Conservation (phyloP, 1,140 invertebrate species). For the Leptonema lineaticorne region DNA sequence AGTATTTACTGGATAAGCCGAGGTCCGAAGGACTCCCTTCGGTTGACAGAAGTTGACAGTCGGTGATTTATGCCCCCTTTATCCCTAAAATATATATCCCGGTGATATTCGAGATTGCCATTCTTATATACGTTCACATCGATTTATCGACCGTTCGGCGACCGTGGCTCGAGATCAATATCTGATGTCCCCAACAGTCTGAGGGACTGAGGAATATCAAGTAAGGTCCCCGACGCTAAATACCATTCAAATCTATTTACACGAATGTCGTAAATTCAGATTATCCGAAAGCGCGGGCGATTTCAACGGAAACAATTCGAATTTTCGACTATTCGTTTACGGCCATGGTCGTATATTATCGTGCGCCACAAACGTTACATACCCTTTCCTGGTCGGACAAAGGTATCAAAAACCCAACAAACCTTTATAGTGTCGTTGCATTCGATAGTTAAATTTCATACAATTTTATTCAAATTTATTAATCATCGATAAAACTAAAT, state of each 20-base stretch:
- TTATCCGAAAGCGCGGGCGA: neutral
- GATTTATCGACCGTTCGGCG: conserved; percentile 37
- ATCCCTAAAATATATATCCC: conserved; percentile 41
- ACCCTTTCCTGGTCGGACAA: too few species aligned
- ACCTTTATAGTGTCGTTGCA: too few species aligned
- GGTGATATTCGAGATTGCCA: conserved; percentile 40
- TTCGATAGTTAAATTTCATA: too few species aligned
- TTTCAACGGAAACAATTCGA: neutral
- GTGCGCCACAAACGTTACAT: too few species aligned
- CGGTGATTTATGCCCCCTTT: conserved; percentile 40
- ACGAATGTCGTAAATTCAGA: conserved; percentile 8
- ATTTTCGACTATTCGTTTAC: neutral
- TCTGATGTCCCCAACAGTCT: conserved; percentile 17
- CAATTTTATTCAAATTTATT: too few species aligned
- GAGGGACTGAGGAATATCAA: neutral
- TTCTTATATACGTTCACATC: conserved; percentile 35
- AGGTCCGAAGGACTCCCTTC: conserved; percentile 28
- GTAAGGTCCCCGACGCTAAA: neutral
- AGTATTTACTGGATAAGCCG: conserved; percentile 25
- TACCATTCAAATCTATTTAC: conserved; percentile 14
- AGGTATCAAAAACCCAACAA: too few species aligned
- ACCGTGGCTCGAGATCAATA: conserved; percentile 36
- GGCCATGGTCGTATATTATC: neutral
- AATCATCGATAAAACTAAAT: too few species aligned
- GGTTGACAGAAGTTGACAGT: conserved; percentile 39